These are phyloP conservation scores for Aporophyla lueneburgensis DNA, from an alignment of 2,888 invertebrate genomes.

Conservation along the genomic window DNA sequence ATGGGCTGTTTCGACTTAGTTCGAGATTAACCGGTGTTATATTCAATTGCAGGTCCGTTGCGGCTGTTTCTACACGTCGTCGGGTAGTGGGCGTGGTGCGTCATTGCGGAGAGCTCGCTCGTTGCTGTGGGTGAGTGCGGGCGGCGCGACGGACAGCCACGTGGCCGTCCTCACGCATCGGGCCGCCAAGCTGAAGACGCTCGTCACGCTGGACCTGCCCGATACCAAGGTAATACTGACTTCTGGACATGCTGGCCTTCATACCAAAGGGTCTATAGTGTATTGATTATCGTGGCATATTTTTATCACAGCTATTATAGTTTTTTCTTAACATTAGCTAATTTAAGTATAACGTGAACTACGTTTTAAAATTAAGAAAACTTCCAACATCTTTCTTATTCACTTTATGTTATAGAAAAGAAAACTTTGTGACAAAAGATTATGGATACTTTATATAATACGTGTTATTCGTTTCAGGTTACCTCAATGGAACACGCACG, in stretches of 20 bases:
- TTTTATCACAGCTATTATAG: too few species aligned
- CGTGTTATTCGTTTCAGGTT: constrained; percentile 82
- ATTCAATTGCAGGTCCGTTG: constrained; percentile 93
- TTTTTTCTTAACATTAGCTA: neutral
- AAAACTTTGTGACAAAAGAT: neutral
- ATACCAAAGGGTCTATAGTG: neutral
- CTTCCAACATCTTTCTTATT: neutral
- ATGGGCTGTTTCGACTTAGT: neutral
- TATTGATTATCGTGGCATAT: too few species aligned
- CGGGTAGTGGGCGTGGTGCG: constrained; percentile 83
- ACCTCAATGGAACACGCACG: constrained; percentile 96
- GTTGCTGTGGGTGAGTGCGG: constrained; percentile 97
- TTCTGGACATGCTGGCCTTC: neutral
- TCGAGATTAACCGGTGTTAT: neutral
- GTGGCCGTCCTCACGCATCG: constrained; percentile 95
- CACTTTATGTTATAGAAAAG: too few species aligned
- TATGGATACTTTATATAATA: constrained; percentile 5
- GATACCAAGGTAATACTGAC: constrained; percentile 92
- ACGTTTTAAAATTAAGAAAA: neutral
- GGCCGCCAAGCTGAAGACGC: constrained; percentile 93
- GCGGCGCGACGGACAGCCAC: constrained; percentile 93
- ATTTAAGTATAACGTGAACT: neutral
- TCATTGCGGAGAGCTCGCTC: constrained; percentile 93
- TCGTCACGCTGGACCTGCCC: constrained; percentile 94
- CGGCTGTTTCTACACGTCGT: constrained; percentile 96